Base-by-base conservation (phyloP, 2,113 vertebrate species). In the Saccopteryx bilineata region DNA sequence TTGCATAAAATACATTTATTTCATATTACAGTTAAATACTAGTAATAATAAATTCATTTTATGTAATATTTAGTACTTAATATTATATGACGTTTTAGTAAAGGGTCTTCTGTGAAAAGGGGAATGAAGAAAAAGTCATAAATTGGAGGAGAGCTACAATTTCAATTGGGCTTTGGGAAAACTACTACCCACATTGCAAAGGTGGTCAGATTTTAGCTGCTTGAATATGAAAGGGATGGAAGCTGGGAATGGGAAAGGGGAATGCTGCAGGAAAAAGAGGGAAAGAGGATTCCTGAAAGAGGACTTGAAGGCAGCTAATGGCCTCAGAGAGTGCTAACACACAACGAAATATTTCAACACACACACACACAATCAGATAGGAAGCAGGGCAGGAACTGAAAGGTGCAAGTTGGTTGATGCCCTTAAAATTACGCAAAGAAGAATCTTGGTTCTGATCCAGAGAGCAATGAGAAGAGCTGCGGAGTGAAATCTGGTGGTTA, bases 1-100 rank as follows among this genome's bases (percentile, higher is more conserved):
- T 96, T 96, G 91, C 79, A 96, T 93, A 96, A 97, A 97, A 94
- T 60, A 96, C 89, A 97, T 97, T 97, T 97, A 97, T 96, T 97
- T 95, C 93, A 94, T n/a, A 95, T 79, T 79, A 96, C 93, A 97
- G 58, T 90, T 90, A 93, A 88, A 61, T 86, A 60, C 94, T 95
- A 96, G 85, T 56, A 71, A 71, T 28, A 79, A 89, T 68, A 95
- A 86, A 78, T 81, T 93, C 84, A 92, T 65, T 91, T 85, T 60
- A 54, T 50, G 58, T 83, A 87, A 75, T 80, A 91, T 33, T 83
- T 79, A 91, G 52, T 58, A 61, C 23, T 93, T 46, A 84, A 33
- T 72, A 76, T 52, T 26, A 46, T 39, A 46, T 17, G 26, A 82
- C 19, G 39, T 76, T 63, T 61, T 87, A 85, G 52, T 63, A 84